Evolutionary conservation across 2,888 invertebrate genomes (phyloP), one percentile per base, ranked within the genome.

Genomic region (Drosophila neonasuta): DNA sequence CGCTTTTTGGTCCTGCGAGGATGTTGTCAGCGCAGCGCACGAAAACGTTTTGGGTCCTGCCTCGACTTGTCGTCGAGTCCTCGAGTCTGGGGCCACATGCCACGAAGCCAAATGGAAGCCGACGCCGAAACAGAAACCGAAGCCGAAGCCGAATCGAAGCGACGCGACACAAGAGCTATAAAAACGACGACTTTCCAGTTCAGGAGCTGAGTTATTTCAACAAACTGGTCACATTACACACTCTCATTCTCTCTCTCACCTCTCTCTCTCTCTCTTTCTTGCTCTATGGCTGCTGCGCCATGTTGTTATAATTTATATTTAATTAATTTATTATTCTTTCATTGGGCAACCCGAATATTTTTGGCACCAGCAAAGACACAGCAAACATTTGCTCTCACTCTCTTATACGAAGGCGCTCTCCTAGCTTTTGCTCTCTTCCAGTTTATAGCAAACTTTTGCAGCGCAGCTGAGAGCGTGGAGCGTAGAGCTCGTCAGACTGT

Each of bases 1-100:
- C 87, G 87, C 85, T 76, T 76, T 70, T 73, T 69, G 68, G 68
- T 78, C 73, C 85, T 78, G 77, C 88, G 76, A 74, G 74, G 87
- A 88, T 85, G 85, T 86, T 88, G 78, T 79, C 85, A 81, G 82
- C 88, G 81, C 85, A 88, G 78, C 79, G 81, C 74, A 86, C 87
- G 87, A 86, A 81, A 88, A 84, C 85, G 87, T 81, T 84, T 72
- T 87, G 82, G 65, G 58, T 68, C 71, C 81, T 65, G 61, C 54
- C 67, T 49, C 69, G 60, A 63, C 39, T 46, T 36, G 36, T 34
- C 34, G 10, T 32, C 32, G n/a, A 60, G 67, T 62, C 44, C 44
- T 59, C 74, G 66, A 80, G 64, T 70, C 71, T 69, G 61, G 62
- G 64, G 62, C 86, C 64, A 57, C 42, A 64, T 24, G 61, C 49